phyloP scores from a whole-genome alignment of 2,113 vertebrate species.

The Sturnira hondurensis region DNA sequence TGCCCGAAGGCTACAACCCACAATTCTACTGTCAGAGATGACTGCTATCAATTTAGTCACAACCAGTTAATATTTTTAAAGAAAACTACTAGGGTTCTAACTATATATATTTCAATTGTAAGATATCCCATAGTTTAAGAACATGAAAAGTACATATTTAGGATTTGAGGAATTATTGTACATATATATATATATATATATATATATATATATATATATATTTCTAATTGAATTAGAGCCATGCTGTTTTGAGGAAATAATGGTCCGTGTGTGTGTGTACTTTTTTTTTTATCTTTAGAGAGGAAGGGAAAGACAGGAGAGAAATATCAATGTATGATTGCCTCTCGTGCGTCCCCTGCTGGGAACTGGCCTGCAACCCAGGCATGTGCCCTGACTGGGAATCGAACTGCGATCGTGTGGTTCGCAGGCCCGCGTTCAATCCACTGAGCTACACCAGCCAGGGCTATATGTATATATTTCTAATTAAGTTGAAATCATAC shows the following conservation, averaged over 20 bases:
- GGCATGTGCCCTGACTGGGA: too few relatives aligned
- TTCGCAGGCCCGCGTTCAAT: too few relatives aligned
- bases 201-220: background rate
- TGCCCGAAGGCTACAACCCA: background rate
- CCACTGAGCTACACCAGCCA: too few relatives aligned
- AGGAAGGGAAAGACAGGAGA: too few relatives aligned
- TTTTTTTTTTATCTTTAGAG: too few relatives aligned
- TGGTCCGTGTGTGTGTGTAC: too few relatives aligned
- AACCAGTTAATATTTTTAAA: background rate
- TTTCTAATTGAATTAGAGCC: background rate
- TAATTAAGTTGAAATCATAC: background rate
- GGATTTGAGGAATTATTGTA: background rate
- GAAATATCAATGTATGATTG: too few relatives aligned
- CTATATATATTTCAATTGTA: background rate
- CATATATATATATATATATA: background rate
- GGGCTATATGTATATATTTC: background rate
- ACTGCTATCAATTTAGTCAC: background rate
- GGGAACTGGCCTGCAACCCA: too few relatives aligned
- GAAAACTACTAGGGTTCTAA: background rate
- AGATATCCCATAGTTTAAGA: background rate
- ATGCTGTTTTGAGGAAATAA: background rate
- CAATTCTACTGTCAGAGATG: background rate
- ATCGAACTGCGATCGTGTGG: too few relatives aligned
- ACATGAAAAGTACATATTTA: background rate
- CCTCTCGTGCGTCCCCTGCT: too few relatives aligned